Conservation (phyloP, 2,888 invertebrate species). For the Panorpa germanica region DNA sequence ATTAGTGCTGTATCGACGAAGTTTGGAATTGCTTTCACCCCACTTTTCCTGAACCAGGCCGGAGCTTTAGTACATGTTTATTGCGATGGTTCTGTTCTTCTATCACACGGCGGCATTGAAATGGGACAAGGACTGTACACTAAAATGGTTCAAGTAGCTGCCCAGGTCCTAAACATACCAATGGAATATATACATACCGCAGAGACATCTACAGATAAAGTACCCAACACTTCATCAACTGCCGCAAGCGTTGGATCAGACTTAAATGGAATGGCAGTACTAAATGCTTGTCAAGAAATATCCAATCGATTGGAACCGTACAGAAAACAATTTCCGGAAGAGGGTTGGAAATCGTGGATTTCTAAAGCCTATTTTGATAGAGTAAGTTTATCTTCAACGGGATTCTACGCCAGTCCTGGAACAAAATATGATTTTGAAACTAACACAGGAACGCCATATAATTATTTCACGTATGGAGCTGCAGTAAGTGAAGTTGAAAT, state of each 20-base stretch:
- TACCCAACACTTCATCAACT: slow-evolving; percentile 78
- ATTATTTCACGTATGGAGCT: slow-evolving; percentile 74
- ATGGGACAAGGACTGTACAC: slow-evolving; percentile 96
- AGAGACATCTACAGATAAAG: slow-evolving; percentile 77
- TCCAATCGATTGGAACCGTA: slow-evolving; percentile 54
- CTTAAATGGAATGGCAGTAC: slow-evolving; percentile 78
- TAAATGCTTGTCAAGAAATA: slow-evolving; percentile 62
- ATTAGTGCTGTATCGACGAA: slow-evolving; percentile 64
- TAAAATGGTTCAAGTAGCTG: slow-evolving; percentile 86
- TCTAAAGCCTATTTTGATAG: slow-evolving; percentile 54
- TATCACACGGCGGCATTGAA: slow-evolving; percentile 87
- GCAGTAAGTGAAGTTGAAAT: slow-evolving; percentile 82
- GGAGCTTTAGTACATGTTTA: slow-evolving; percentile 82
- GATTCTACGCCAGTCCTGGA: slow-evolving; percentile 60
- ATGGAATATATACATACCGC: slow-evolving; percentile 56
- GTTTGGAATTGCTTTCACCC: slow-evolving; percentile 69
- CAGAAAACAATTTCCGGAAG: slow-evolving; percentile 53
- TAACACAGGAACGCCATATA: slow-evolving; percentile 53
- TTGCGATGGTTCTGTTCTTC: slow-evolving; percentile 68
- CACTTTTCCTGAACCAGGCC: slow-evolving; percentile 59
- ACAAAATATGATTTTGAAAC: slow-evolving; percentile 51
- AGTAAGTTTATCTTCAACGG: slow-evolving; percentile 63
- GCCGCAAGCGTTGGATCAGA: slow-evolving; percentile 81
- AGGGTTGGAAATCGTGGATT: slow-evolving; percentile 74
- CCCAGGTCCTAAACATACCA: slow-evolving; percentile 49